These are phyloP conservation scores for Galemys pyrenaicus DNA, from an alignment of 2,113 vertebrate genomes.

Conservation along the genomic window DNA sequence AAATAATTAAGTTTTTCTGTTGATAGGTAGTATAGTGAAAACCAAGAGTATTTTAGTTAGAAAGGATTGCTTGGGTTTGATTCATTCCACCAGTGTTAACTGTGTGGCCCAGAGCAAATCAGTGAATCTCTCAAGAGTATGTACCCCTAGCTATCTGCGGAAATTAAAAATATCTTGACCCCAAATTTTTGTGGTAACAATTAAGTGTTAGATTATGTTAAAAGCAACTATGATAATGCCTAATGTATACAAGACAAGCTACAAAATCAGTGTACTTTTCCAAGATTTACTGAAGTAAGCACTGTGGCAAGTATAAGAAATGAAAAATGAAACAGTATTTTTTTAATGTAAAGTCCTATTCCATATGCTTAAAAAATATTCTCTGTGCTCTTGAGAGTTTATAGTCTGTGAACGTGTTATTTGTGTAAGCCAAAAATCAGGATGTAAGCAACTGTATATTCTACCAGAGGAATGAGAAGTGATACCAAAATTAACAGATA, in stretches of 20 bases:
- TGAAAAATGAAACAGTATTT: neutral
- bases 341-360: neutral
- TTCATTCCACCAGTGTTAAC: neutral
- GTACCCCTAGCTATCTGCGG: neutral
- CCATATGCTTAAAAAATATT: neutral
- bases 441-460: neutral
- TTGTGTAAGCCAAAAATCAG: neutral
- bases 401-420: neutral
- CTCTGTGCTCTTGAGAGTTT: neutral
- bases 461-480: neutral
- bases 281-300: neutral
- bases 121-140: neutral
- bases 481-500: neutral
- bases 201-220: neutral
- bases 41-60: neutral
- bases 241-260: neutral
- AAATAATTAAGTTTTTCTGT: neutral
- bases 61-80: neutral
- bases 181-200: neutral
- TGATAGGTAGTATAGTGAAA: neutral
- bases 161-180: neutral
- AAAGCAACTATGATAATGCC: neutral
- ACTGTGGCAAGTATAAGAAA: neutral
- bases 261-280: neutral
- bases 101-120: neutral